A percentile compares a stretch with the other conserved stretches of the same genome.
These are phyloP conservation scores for Lasiurus borealis DNA, from an alignment of 2,113 vertebrate species.

Conservation along the genomic window DNA sequence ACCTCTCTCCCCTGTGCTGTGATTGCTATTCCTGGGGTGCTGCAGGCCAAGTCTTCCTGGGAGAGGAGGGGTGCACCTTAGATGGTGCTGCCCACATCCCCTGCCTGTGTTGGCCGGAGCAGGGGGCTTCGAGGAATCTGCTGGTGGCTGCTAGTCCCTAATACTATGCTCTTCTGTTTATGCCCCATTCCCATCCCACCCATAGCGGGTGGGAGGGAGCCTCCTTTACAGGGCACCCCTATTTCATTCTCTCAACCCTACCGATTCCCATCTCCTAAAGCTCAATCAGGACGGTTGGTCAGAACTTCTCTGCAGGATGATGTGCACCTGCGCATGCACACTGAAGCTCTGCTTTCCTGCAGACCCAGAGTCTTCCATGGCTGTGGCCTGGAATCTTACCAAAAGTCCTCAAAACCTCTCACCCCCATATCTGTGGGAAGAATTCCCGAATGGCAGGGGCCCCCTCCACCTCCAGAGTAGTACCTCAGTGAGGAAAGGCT, in stretches of 20 bases:
- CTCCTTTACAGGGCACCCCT: background rate
- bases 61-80: accelerated
- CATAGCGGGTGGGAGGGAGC: background rate
- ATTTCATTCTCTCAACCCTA: background rate
- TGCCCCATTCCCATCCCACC: background rate
- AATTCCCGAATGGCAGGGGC: background rate
- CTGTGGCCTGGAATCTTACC: background rate
- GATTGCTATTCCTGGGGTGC: background rate
- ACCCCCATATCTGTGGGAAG: background rate
- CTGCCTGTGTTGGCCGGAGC: accelerated
- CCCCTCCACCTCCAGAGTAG: background rate
- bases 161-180: background rate
- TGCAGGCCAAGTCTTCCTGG: background rate
- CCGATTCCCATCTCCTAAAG: background rate
- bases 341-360: background rate
- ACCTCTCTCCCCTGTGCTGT: background rate
- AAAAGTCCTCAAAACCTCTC: background rate
- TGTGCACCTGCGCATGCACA: background rate
- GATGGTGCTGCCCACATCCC: background rate
- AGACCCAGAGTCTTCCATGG: background rate
- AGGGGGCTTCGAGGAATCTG: background rate
- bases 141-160: background rate
- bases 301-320: background rate
- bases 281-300: background rate
- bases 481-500: background rate